Evolutionary conservation across 2,797 vertebrate species (phyloP).

Genomic region (Alauda arvensis): DNA sequence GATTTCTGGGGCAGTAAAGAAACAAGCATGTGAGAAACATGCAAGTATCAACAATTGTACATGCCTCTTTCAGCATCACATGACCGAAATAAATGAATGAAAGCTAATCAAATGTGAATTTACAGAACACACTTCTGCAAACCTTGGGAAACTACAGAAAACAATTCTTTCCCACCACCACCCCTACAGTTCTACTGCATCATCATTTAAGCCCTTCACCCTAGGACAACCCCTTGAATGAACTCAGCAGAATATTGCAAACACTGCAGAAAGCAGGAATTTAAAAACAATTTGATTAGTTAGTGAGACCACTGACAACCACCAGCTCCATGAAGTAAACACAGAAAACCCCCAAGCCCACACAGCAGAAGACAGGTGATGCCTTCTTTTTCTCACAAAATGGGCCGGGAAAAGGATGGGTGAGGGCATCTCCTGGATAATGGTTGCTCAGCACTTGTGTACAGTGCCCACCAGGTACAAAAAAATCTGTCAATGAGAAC

Average conservation of each 20-base stretch:
- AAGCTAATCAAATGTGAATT: background rate
- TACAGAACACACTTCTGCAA: background rate
- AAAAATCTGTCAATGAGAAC: background rate
- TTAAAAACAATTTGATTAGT: background rate
- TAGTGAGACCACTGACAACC: background rate
- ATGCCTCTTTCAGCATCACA: background rate
- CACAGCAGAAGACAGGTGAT: background rate
- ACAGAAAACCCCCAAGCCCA: background rate
- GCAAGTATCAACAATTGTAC: background rate
- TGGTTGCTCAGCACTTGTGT: background rate
- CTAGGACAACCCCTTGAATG: background rate
- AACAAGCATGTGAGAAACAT: background rate
- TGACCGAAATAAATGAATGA: background rate
- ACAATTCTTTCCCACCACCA: background rate
- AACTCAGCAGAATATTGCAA: background rate
- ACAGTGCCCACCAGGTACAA: fast-evolving
- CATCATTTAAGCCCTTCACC: background rate
- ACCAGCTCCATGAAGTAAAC: background rate
- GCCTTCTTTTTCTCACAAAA: background rate
- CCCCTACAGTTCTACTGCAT: background rate
- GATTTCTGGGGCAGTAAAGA: background rate
- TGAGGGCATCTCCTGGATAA: background rate
- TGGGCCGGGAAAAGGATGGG: background rate
- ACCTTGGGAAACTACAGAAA: background rate
- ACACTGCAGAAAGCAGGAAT: background rate